Evolutionary conservation across 2,113 vertebrate species (phyloP).

Genomic region (Synchiropus splendidus): DNA sequence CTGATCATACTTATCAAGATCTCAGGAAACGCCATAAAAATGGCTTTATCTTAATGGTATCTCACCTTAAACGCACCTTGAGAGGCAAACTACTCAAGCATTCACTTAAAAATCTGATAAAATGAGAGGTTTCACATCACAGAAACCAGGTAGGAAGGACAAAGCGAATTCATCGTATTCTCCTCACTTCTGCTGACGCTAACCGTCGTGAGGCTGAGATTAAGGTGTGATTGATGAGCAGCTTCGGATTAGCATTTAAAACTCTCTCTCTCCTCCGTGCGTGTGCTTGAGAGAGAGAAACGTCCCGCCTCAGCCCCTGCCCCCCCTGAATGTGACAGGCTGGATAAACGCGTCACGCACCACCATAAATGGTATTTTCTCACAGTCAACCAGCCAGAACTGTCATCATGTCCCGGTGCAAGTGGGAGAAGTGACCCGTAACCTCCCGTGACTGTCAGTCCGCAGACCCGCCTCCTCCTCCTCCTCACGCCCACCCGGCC

Average conservation of each 20-base stretch:
- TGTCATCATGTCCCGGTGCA: conserved; percentile 65
- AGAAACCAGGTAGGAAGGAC: too few species aligned
- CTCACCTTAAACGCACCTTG: too few species aligned
- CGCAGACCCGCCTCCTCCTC: neutral
- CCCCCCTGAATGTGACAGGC: conserved; percentile 67
- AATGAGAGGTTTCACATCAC: too few species aligned
- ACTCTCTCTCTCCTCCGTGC: neutral
- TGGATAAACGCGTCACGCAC: conserved; percentile 58
- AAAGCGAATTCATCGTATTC: too few species aligned
- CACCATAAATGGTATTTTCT: conserved; percentile 78
- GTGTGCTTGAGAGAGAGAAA: conserved; percentile 12
- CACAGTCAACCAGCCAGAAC: conserved; percentile 82
- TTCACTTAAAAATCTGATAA: too few species aligned
- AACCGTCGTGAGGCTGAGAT: conserved; percentile 38
- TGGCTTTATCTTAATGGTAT: too few species aligned
- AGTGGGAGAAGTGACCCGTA: conserved; percentile 48
- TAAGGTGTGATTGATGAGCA: conserved; percentile 30
- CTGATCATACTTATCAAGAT: too few species aligned
- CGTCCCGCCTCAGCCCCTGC: conserved; percentile 52
- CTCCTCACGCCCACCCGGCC: neutral
- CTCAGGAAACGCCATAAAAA: too few species aligned
- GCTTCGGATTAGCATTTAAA: conserved; percentile 26
- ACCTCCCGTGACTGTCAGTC: conserved; percentile 36
- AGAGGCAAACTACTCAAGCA: too few species aligned
- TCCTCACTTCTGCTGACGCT: conserved; percentile 19